Evolutionary conservation across 1,140 invertebrate genomes (phyloP).

Genomic region (Brachionus koreanus): DNA sequence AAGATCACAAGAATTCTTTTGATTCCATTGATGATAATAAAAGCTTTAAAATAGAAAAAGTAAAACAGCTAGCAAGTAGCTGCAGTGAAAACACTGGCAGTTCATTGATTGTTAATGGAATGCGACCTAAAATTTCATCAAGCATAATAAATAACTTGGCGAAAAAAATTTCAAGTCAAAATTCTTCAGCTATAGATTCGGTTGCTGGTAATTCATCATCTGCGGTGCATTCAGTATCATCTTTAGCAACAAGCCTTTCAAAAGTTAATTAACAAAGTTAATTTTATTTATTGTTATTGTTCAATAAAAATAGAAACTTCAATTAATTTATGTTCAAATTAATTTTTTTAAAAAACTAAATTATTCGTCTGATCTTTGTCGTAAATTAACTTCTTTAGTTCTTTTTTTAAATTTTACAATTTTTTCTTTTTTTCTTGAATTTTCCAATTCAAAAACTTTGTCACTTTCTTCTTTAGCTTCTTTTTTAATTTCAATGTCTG

Average conservation of each 20-base stretch:
- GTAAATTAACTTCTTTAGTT: not conserved
- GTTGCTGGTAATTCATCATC: not conserved
- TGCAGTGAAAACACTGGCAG: slow-evolving; percentile 11
- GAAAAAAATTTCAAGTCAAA: slow-evolving; percentile 32
- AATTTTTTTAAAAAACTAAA: not conserved
- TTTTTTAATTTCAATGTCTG: not conserved
- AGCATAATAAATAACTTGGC: not conserved
- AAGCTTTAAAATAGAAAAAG: not conserved
- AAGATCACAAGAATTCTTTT: not conserved
- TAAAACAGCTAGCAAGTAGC: not conserved
- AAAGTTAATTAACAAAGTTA: slow-evolving; percentile 22
- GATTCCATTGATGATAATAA: not conserved
- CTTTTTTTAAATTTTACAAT: slow-evolving; percentile 1
- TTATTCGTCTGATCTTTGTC: not conserved
- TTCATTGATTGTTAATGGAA: not conserved
- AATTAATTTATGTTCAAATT: not conserved
- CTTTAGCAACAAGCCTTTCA: slow-evolving; percentile 10
- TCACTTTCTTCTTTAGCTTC: not conserved
- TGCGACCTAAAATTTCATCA: not conserved
- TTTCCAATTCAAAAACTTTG: not conserved
- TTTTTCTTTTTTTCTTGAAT: slow-evolving; percentile 17
- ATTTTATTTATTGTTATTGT: slow-evolving; percentile 16
- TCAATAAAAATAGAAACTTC: not conserved
- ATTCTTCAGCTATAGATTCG: not conserved
- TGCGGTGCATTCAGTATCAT: slow-evolving; percentile 13